Base-by-base conservation (phyloP, 1,140 invertebrate species). In the Antheraea pernyi region DNA sequence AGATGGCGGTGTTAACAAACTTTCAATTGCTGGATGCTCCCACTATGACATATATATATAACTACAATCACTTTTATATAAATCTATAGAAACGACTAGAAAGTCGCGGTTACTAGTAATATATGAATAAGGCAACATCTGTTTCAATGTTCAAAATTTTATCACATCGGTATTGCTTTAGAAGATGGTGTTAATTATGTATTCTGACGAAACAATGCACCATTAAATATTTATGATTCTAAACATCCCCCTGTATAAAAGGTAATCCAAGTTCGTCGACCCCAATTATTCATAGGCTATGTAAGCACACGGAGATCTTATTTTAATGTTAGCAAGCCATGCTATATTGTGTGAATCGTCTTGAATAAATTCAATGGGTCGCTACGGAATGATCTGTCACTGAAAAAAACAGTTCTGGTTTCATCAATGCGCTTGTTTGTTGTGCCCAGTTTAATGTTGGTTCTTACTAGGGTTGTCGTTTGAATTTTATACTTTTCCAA, bases 281-380 rank as follows among this genome's bases (percentile, higher is more conserved):
- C 46, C 16, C 16, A 13, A 53, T 53, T 53, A 53, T 53, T 53
- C 46, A 53, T 53, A 5, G 16, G 0, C 46, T 53, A 53, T 10
- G 13, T 53, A 53, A 53, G 46, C 46, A 53, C 46, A 53, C 46
- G 46, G 46, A 16, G 46, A 53, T 53, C 46, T 53, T 53, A 53
- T 53, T 53, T 53, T 53, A 53, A 53, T 53, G 11, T 53, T 53
- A 53, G 46, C 46, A 53, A 53, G 46, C 46, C 46, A 11, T 53
- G 46, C 16, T 53, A 16, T 53, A 16, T 53, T 53, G 11, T 53
- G 16, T 53, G 46, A 16, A 53, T n/a, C 46, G 46, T 53, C 46
- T 53, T 53, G 46, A 53, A 53, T 53, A 53, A 13, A 53, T 53
- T 53, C 46, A 16, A 53, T 53, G 46, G 46, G 9, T 53, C 39